These are phyloP conservation scores for Microtus ochrogaster DNA, from an alignment of 2,113 vertebrate genomes.

Conservation along the genomic window DNA sequence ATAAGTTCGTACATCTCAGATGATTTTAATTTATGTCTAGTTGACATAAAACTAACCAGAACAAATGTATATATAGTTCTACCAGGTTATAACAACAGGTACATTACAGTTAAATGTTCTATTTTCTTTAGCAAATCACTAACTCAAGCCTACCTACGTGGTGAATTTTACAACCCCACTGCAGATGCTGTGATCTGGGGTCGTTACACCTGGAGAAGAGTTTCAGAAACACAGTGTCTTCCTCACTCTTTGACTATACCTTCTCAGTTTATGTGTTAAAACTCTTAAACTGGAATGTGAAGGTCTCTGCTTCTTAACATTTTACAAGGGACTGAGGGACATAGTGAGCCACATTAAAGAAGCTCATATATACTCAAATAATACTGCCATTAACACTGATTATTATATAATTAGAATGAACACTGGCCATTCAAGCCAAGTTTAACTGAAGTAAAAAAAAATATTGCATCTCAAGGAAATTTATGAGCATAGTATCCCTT, in stretches of 20 bases:
- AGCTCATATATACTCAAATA: slow-evolving; percentile 49
- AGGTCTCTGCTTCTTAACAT: slow-evolving; percentile 8
- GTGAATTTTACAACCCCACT: not conserved
- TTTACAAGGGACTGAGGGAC: not conserved
- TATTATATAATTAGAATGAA: slow-evolving; percentile 61
- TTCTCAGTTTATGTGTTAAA: not conserved
- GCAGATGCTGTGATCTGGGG: not conserved
- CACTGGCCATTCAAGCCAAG: slow-evolving; percentile 48
- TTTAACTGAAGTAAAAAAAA: slow-evolving; percentile 46
- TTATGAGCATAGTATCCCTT: not conserved
- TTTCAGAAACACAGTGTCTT: not conserved
- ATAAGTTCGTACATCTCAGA: not conserved
- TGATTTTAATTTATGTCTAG: not conserved
- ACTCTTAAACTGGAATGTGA: not conserved
- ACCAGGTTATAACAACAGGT: not conserved
- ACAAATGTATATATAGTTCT: not conserved
- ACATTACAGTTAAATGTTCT: not conserved
- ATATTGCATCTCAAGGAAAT: not conserved
- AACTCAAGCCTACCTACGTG: not conserved
- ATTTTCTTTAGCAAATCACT: not conserved
- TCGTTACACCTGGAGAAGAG: not conserved
- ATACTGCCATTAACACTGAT: slow-evolving; percentile 59
- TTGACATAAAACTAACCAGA: not conserved
- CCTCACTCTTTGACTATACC: not conserved
- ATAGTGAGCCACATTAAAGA: slow-evolving; percentile 35